These are phyloP conservation scores for Prorops nasuta DNA, from an alignment of 1,140 invertebrate species.

Conservation along the genomic window DNA sequence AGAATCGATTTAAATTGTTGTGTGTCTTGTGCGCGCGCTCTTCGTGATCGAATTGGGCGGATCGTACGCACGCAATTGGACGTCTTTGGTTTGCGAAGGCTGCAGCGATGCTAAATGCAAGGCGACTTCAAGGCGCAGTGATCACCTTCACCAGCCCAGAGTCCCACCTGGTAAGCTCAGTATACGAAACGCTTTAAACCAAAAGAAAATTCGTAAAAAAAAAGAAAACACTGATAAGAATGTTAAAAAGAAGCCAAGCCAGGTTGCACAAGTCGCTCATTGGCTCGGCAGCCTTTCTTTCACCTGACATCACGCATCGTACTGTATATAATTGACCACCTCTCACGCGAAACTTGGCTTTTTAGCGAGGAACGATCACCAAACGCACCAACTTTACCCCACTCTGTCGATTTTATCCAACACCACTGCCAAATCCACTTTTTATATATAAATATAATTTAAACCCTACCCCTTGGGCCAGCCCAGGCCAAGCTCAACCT, in stretches of 20 bases:
- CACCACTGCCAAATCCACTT: too few species aligned
- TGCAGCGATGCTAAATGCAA: slow-evolving; percentile 41
- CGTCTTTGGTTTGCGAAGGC: slow-evolving; percentile 30
- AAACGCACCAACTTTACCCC: slow-evolving; percentile 32
- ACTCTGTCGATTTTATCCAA: background rate
- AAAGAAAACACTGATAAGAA: slow-evolving; percentile 15
- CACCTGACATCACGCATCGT: slow-evolving; percentile 31
- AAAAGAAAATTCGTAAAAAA: background rate
- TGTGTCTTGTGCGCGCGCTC: slow-evolving; percentile 24
- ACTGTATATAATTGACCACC: slow-evolving; percentile 44
- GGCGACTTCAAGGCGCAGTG: slow-evolving; percentile 60
- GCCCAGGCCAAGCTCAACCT: too few species aligned
- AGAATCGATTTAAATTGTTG: slow-evolving; percentile 32
- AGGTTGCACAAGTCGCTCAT: slow-evolving; percentile 35
- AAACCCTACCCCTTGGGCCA: too few species aligned
- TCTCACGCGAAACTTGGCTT: slow-evolving; percentile 52
- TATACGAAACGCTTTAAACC: slow-evolving; percentile 18
- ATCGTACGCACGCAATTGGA: slow-evolving; percentile 27
- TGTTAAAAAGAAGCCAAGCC: slow-evolving; percentile 26
- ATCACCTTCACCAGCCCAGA: slow-evolving; percentile 69
- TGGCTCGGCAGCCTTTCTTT: slow-evolving; percentile 22
- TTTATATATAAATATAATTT: too few species aligned
- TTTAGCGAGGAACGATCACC: slow-evolving; percentile 47
- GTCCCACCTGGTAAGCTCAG: slow-evolving; percentile 63
- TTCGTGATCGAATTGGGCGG: slow-evolving; percentile 22